These are phyloP conservation scores for Paracanthobrama guichenoti DNA, from an alignment of 2,113 vertebrate genomes.

Conservation along the genomic window DNA sequence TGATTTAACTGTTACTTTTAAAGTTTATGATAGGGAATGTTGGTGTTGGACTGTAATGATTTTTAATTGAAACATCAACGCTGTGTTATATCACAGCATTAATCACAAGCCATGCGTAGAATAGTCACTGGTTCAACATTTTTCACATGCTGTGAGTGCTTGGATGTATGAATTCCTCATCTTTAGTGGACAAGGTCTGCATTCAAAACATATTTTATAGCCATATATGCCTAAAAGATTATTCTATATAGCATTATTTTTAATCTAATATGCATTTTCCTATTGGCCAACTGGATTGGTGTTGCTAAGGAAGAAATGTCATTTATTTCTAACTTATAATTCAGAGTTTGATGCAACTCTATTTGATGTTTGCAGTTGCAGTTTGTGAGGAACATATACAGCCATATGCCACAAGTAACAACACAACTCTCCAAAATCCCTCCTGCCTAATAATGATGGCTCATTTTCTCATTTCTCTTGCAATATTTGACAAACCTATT, in stretches of 20 bases:
- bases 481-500: neutral
- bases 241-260: neutral
- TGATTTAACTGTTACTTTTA: conserved; percentile 70
- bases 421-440: neutral
- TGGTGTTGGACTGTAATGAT: conserved; percentile 59
- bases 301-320: neutral
- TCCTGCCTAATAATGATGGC: neutral
- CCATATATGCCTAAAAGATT: neutral
- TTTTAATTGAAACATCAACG: conserved; percentile 68
- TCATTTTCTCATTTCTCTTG: neutral
- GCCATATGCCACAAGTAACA: neutral
- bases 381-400: neutral
- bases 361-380: neutral
- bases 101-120: conserved; percentile 58
- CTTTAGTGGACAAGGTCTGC: neutral
- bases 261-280: neutral
- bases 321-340: neutral
- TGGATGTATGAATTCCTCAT: neutral
- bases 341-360: neutral
- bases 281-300: neutral
- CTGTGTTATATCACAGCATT: conserved; percentile 56
- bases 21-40: conserved; percentile 59
- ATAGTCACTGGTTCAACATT: conserved; percentile 48
- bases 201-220: neutral
- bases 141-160: conserved; percentile 40